Evolutionary conservation across 2,888 invertebrate species (phyloP), one percentile per base, ranked within the genome.

Genomic region (Eilema depressum): DNA sequence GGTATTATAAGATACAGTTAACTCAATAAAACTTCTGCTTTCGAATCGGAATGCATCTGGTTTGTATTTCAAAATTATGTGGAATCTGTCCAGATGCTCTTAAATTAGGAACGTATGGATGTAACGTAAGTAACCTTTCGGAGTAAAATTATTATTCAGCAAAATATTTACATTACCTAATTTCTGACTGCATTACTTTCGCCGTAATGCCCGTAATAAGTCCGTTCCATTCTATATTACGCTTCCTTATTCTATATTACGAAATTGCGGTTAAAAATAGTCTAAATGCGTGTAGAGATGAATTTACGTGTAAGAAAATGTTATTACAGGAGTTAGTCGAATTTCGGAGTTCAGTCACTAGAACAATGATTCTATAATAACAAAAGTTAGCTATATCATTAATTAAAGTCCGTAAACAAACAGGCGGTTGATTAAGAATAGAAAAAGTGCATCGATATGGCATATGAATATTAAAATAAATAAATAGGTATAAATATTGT

Each of bases 141-240:
- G 60, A 70, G 70, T 75, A 82, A 76, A 76, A 80, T 82, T 59
- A 81, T 80, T 79, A 81, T 80, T 80, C 73, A 73, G 71, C 60
- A 70, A 62, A 75, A 80, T 80, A 80, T 81, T 81, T 82, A 82
- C 75, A 64, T 80, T 81, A 82, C 81, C 81, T 70, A 82, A 61
- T 69, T 74, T 71, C 60, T 20, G 67, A 11, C 17, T 63, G 69
- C 73, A 64, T 77, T 66, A 60, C 71, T 56, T 65, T 63, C 11
- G 26, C 53, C 33, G n/a, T 68, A 63, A 71, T 73, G 64, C n/a
- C 53, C 33, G n/a, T 68, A 63, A 71, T 73, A 66, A 70, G 72
- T 73, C 73, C 71, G 70, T 76, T 76, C 70, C 77, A 74, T 70
- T 65, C 74, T 69, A 71, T 67, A 61, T 73, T 74, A 76, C 74